These are phyloP conservation scores for Neodiprion lecontei DNA, from an alignment of 1,140 invertebrate species.

Conservation along the genomic window DNA sequence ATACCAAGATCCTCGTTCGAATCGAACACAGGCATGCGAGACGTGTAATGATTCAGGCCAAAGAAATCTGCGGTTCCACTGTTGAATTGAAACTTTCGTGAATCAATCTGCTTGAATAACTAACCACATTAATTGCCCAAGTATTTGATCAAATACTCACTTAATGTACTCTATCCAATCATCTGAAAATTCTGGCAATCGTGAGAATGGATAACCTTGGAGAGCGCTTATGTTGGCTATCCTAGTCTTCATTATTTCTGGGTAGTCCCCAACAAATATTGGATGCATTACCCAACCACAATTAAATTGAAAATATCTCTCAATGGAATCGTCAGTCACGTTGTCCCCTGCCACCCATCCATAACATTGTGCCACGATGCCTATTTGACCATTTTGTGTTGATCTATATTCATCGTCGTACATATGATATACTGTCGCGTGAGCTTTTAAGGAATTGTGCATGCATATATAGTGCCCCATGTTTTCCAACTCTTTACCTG, in stretches of 20 bases:
- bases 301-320: conserved; percentile 50
- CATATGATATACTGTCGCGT: conserved; percentile 60
- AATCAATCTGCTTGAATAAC: not conserved
- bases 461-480: conserved; percentile 57
- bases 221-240: conserved; percentile 62
- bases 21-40: not conserved
- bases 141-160: conserved; percentile 30
- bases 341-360: conserved; percentile 30
- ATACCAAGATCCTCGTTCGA: not conserved
- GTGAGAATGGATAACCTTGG: conserved; percentile 61
- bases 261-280: conserved; percentile 70
- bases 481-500: conserved; percentile 52
- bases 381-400: conserved; percentile 63
- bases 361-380: conserved; percentile 31
- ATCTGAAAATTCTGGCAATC: conserved; percentile 61
- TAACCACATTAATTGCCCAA: not conserved
- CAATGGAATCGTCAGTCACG: conserved; percentile 30
- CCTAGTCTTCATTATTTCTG: conserved; percentile 61
- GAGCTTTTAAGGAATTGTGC: conserved; percentile 63
- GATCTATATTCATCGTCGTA: conserved; percentile 69
- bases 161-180: conserved; percentile 57
- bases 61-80: conserved; percentile 67
- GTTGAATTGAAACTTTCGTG: not conserved
- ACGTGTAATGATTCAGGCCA: conserved; percentile 68
- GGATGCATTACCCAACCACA: conserved; percentile 71